A percentile compares a stretch with the other conserved stretches of the same genome.
Conservation (phyloP, 2,888 invertebrate species). For the Melieria crassipennis region DNA sequence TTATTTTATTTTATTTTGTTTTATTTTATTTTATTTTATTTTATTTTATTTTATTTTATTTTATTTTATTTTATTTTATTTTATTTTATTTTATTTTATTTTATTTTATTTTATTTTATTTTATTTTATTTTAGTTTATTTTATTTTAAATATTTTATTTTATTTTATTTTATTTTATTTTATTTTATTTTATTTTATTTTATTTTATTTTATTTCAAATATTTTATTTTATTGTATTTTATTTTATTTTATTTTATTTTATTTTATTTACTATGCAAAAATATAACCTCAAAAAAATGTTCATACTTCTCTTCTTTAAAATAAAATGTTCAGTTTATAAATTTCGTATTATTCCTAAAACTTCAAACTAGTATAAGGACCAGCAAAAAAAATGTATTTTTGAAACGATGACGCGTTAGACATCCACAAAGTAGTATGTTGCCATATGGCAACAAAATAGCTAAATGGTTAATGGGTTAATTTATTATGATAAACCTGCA, state of each 20-base stretch:
- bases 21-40: slow-evolving; percentile 7
- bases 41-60: slow-evolving; percentile 5
- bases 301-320: too few species aligned
- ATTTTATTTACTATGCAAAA: too few species aligned
- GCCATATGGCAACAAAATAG: too few species aligned
- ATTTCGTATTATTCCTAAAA: too few species aligned
- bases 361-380: too few species aligned
- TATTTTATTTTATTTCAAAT: slow-evolving; percentile 7
- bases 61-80: slow-evolving; percentile 5
- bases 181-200: slow-evolving; percentile 1
- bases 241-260: slow-evolving; percentile 1
- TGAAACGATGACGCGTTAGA: too few species aligned
- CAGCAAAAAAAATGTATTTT: too few species aligned
- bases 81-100: slow-evolving; percentile 7
- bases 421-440: too few species aligned
- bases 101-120: slow-evolving; percentile 5
- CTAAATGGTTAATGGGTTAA: too few species aligned
- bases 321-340: background rate
- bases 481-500: too few species aligned
- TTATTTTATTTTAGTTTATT: background rate
- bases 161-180: background rate
- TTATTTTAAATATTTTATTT: background rate
- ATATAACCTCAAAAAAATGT: too few species aligned
- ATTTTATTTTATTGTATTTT: slow-evolving; percentile 1
- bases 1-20: slow-evolving; percentile 1